Evolutionary conservation across 2,888 invertebrate species (phyloP), one percentile per base, ranked within the genome.

Genomic region (Drosophila ustulata): DNA sequence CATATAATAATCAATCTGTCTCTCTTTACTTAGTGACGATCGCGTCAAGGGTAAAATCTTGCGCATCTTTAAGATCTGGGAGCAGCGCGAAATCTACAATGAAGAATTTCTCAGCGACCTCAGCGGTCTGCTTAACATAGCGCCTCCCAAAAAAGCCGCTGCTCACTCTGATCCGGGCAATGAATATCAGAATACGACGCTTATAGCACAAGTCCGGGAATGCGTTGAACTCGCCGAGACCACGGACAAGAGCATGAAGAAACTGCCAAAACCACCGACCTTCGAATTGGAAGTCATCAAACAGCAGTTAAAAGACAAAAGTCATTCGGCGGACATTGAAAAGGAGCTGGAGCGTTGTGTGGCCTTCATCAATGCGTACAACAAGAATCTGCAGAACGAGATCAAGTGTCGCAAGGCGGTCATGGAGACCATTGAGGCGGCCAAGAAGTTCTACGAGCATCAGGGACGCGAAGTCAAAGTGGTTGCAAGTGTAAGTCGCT

Each of bases 31-130:
- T 92, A 97, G 97, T 82, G 98, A 98, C 93, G 97, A 97, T 75
- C 96, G 96, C 91, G 97, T 98, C 1, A 96, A 97, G 80, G 94
- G 95, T 69, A 96, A 97, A 91, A 96, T 98, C 58, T 93, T 96
- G 58, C 94, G 98, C 67, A 98, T 99, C 84, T 97, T 99, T 90
- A 97, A 97, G 91, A 98, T 99, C 80, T 99, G 99, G 99, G 97
- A 97, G 91, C 97, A 99, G 90, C 94, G 98, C 78, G 96, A 95
- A 49, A 96, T 98, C 18, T 99, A 98, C 91, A 97, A 96, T 91
- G 96, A 97, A 86, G 97, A 97, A 89, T 98, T 97, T 90, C 94
- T 98, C 28, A 94, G 96, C 11, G 98, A 98, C 93, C 93, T 98
- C 28, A 95, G 96, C 45, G 97, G 97, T 4, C 93, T 98, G 61